Percentiles rank a stretch among this genome's conserved stretches.
These are phyloP conservation scores for Brachionus asplanchnoidis DNA, from an alignment of 1,140 invertebrate species.

Conservation along the genomic window DNA sequence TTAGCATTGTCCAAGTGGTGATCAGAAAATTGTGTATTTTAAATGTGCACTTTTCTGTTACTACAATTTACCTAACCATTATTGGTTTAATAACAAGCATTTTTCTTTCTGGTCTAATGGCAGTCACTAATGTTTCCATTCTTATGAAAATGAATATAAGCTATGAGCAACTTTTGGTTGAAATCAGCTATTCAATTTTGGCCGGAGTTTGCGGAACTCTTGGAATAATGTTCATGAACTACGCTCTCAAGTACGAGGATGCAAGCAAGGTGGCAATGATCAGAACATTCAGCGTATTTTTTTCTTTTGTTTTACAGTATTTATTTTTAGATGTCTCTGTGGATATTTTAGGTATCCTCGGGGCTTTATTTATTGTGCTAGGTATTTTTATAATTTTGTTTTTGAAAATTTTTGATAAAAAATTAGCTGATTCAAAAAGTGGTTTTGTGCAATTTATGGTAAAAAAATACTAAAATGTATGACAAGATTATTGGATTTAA, in stretches of 20 bases:
- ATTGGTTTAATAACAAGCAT: conserved; percentile 9
- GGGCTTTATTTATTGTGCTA: neutral
- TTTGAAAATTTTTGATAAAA: neutral
- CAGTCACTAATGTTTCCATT: neutral
- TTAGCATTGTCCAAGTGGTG: conserved; percentile 14
- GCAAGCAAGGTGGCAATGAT: conserved; percentile 22
- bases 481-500: neutral
- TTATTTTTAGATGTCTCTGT: conserved; percentile 5
- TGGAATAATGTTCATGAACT: conserved; percentile 32
- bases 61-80: neutral
- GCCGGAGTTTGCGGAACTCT: conserved; percentile 6
- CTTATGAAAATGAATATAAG: neutral
- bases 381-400: neutral
- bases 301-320: conserved; percentile 37
- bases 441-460: neutral
- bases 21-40: conserved; percentile 17
- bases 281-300: conserved; percentile 25
- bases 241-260: conserved; percentile 16
- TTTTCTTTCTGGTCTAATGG: neutral
- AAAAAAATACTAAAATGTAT: neutral
- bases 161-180: neutral
- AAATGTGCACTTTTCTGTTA: conserved; percentile 27
- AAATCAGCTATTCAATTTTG: conserved; percentile 1
- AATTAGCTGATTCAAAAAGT: neutral
- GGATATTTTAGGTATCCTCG: conserved; percentile 3